Conservation (phyloP, 2,888 invertebrate genomes). For the Dryobota labecula region DNA sequence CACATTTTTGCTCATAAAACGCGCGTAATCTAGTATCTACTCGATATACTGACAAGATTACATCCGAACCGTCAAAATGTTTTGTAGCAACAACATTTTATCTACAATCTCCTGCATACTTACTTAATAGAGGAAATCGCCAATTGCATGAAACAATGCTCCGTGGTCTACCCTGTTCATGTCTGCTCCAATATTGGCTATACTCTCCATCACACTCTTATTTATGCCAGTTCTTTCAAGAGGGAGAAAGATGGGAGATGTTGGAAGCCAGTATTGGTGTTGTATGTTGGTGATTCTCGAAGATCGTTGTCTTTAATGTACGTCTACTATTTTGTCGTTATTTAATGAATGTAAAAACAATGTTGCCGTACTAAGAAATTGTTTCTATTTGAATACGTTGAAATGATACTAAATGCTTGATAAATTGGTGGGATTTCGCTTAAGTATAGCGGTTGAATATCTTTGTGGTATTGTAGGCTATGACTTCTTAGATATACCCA, state of each 20-base stretch:
- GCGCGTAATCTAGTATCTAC: constrained; percentile 62
- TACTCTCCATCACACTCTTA: constrained; percentile 25
- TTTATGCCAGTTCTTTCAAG: background rate
- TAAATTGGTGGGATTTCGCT: constrained; percentile 41
- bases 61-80: constrained; percentile 83
- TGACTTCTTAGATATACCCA: background rate
- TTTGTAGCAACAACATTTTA: constrained; percentile 81
- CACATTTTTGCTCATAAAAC: constrained; percentile 61
- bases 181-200: constrained; percentile 62
- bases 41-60: constrained; percentile 64
- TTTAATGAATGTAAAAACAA: constrained; percentile 67
- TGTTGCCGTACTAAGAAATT: constrained; percentile 60
- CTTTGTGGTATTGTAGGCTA: background rate
- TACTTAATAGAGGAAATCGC: constrained; percentile 87
- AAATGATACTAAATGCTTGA: constrained; percentile 58
- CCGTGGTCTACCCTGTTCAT: constrained; percentile 59
- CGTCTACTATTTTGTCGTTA: constrained; percentile 67
- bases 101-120: constrained; percentile 82
- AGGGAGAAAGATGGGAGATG: constrained; percentile 5
- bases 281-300: constrained; percentile 50
- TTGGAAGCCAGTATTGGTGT: constrained; percentile 41
- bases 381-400: constrained; percentile 60
- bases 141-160: constrained; percentile 84
- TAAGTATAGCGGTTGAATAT: constrained; percentile 10
- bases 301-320: constrained; percentile 70